These are phyloP conservation scores for Xestobium rufovillosum DNA, from an alignment of 2,888 invertebrate genomes.

Conservation along the genomic window DNA sequence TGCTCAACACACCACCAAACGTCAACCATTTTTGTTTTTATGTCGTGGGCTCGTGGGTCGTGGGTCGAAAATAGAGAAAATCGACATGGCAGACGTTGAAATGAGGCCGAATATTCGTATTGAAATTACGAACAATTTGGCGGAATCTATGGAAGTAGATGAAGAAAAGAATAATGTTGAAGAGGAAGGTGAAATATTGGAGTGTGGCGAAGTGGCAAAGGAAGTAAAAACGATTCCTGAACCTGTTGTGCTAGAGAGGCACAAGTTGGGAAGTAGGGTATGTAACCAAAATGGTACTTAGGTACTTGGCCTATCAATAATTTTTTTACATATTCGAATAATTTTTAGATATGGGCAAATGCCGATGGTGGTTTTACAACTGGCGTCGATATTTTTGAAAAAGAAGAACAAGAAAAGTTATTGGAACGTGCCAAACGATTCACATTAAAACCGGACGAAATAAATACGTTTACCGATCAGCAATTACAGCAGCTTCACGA, in stretches of 20 bases:
- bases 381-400: conserved; percentile 46
- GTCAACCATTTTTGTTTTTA: too few relatives aligned
- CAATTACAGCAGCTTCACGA: conserved; percentile 38
- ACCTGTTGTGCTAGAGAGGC: conserved; percentile 5
- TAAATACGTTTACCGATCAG: conserved; percentile 39
- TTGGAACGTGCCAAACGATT: conserved; percentile 53
- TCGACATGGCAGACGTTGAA: conserved; percentile 8
- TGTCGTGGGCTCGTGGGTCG: too few relatives aligned
- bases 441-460: conserved; percentile 44
- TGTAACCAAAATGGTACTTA: too few relatives aligned
- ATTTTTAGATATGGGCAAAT: conserved; percentile 32
- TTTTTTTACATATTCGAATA: conserved; percentile 7
- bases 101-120: conserved; percentile 42
- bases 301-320: conserved; percentile 3
- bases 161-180: conserved; percentile 30
- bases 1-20: too few relatives aligned
- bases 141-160: conserved; percentile 47
- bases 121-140: conserved; percentile 43
- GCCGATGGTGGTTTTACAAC: conserved; percentile 42
- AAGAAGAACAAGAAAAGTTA: conserved; percentile 47
- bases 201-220: conserved; percentile 27
- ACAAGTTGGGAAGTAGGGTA: conserved; percentile 4
- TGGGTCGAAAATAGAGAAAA: too few relatives aligned
- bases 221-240: conserved; percentile 4
- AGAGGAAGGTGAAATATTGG: conserved; percentile 43